phyloP scores from a whole-genome alignment of 1,140 invertebrate species.

The Cydia splendana region DNA sequence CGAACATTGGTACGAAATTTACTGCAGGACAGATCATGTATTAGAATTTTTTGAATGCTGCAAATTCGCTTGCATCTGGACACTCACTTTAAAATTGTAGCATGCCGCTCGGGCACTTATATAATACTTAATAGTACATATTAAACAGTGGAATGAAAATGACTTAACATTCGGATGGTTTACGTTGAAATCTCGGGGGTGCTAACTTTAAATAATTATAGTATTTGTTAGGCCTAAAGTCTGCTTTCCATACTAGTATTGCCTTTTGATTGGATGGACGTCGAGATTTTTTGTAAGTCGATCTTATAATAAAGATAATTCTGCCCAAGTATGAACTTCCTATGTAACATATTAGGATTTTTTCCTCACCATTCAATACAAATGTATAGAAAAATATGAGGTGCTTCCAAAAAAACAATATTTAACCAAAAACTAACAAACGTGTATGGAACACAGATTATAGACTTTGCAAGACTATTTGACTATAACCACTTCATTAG shows the following conservation, averaged over 20 bases:
- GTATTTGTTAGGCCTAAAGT: slow-evolving; percentile 30
- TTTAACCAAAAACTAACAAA: no score
- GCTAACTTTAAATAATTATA: slow-evolving; percentile 37
- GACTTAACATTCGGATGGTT: slow-evolving; percentile 14
- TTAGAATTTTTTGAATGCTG: slow-evolving; percentile 65
- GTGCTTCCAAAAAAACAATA: no score
- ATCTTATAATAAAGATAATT: no score
- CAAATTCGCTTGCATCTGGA: slow-evolving; percentile 59
- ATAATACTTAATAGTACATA: slow-evolving; percentile 19
- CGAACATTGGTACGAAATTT: slow-evolving; percentile 66
- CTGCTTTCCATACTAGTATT: no score
- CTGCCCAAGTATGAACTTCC: no score
- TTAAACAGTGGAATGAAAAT: slow-evolving; percentile 6
- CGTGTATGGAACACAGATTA: no score
- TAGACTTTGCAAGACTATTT: slow-evolving; percentile 8
- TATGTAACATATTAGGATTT: no score
- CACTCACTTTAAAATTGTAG: slow-evolving; percentile 39
- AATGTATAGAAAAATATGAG: no score
- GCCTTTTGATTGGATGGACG: no score
- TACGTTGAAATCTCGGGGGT: slow-evolving; percentile 34
- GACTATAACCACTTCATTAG: slow-evolving; percentile 15
- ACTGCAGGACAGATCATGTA: slow-evolving; percentile 63
- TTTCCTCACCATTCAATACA: no score
- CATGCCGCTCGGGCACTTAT: slow-evolving; percentile 34
- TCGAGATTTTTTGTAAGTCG: no score